Evolutionary conservation across 2,797 vertebrate genomes (phyloP).

Genomic region (Ibycter americanus): DNA sequence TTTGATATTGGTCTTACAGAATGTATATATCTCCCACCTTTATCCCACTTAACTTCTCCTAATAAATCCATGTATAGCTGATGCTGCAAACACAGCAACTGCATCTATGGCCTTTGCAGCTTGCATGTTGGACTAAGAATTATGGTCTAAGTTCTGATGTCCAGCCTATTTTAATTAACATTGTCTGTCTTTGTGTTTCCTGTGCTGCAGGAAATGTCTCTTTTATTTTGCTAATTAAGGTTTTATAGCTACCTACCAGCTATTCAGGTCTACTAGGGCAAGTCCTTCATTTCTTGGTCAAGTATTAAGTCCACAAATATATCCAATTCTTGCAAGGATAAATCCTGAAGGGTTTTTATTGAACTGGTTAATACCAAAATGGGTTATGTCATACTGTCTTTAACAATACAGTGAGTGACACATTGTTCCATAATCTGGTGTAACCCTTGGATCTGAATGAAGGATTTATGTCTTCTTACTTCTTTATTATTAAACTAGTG

Average conservation of each 20-base stretch:
- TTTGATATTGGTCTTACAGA: background rate
- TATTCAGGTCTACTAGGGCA: background rate
- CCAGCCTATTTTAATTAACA: background rate
- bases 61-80: background rate
- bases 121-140: background rate
- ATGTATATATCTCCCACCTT: background rate
- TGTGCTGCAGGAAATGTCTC: background rate
- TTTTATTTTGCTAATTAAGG: constrained; percentile 11
- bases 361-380: background rate
- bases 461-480: background rate
- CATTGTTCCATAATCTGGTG: background rate
- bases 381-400: background rate
- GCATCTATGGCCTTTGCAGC: background rate
- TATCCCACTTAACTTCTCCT: background rate
- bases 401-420: background rate
- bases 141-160: background rate
- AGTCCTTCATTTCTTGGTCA: background rate
- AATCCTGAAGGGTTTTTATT: background rate
- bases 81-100: background rate
- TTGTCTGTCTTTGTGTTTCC: background rate
- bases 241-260: background rate
- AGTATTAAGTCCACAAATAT: background rate
- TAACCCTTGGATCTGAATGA: background rate
- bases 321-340: background rate
- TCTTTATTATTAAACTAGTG: background rate